Percentiles rank a stretch among this genome's conserved stretches.
These are phyloP conservation scores for Silurus asotus DNA, from an alignment of 2,113 vertebrate species.

Conservation along the genomic window DNA sequence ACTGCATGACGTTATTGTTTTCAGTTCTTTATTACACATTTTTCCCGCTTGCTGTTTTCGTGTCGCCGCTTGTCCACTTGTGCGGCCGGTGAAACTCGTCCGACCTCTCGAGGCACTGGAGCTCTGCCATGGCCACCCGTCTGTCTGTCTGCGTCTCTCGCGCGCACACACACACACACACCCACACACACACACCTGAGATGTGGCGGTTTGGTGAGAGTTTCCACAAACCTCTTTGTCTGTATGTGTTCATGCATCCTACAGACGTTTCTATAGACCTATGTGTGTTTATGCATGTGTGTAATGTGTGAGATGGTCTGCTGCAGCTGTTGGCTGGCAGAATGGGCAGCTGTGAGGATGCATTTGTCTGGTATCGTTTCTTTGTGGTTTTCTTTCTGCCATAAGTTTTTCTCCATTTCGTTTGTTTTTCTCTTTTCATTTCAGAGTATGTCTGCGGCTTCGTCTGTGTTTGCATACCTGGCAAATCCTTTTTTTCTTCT, in stretches of 20 bases:
- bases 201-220: slow-evolving; percentile 60
- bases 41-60: slow-evolving; percentile 31
- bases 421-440: background rate
- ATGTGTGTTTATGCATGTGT: slow-evolving; percentile 8
- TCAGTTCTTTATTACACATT: background rate
- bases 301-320: slow-evolving; percentile 52
- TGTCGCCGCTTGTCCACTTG: slow-evolving; percentile 60
- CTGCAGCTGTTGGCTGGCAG: slow-evolving; percentile 57
- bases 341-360: slow-evolving; percentile 32
- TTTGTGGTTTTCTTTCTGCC: background rate
- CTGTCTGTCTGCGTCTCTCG: slow-evolving; percentile 28
- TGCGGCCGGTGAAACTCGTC: slow-evolving; percentile 70
- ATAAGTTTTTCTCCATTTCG: slow-evolving; percentile 1
- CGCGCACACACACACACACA: background rate
- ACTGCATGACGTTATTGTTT: background rate
- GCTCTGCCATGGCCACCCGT: slow-evolving; percentile 59
- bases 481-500: slow-evolving; percentile 44
- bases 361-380: slow-evolving; percentile 26
- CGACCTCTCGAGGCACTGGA: slow-evolving; percentile 44
- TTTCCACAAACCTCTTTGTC: slow-evolving; percentile 19
- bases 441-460: background rate
- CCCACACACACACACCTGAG: slow-evolving; percentile 31
- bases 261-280: background rate
- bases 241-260: background rate
- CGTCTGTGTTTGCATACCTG: slow-evolving; percentile 22